A percentile compares a stretch with the other conserved stretches of the same genome.
phyloP scores from a whole-genome alignment of 2,888 invertebrate genomes.

The Alviniconcha strummeri region DNA sequence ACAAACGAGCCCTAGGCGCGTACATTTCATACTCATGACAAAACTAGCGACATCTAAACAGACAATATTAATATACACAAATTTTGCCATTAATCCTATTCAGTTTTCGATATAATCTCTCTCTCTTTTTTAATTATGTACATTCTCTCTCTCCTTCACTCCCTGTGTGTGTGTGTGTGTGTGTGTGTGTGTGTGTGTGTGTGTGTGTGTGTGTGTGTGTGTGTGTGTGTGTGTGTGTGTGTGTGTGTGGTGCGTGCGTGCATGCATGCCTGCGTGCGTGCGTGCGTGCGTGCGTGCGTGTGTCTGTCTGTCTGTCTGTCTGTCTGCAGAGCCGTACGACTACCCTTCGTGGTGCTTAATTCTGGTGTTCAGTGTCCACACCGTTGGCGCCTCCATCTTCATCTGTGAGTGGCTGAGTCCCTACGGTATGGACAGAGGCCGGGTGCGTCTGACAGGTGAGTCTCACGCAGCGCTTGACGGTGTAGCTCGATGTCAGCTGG shows the following conservation, averaged over 20 bases:
- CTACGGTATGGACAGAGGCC: constrained; percentile 67
- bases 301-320: neutral
- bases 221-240: neutral
- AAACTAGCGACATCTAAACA: no score
- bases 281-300: constrained; percentile 7
- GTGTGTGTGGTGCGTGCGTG: constrained; percentile 6
- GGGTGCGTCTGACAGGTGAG: constrained; percentile 41
- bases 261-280: neutral
- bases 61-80: no score
- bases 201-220: constrained; percentile 11
- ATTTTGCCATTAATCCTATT: neutral
- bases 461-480: neutral
- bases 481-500: neutral
- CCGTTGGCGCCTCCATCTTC: constrained; percentile 72
- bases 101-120: neutral
- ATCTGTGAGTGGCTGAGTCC: constrained; percentile 73
- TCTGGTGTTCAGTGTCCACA: constrained; percentile 73
- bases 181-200: constrained; percentile 12
- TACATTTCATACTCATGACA: no score
- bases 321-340: constrained; percentile 91
- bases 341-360: constrained; percentile 90
- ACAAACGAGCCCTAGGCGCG: no score
- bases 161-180: neutral
- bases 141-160: neutral
- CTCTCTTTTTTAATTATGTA: neutral